Evolutionary conservation across 2,113 vertebrate species (phyloP).

Genomic region (Egretta garzetta): DNA sequence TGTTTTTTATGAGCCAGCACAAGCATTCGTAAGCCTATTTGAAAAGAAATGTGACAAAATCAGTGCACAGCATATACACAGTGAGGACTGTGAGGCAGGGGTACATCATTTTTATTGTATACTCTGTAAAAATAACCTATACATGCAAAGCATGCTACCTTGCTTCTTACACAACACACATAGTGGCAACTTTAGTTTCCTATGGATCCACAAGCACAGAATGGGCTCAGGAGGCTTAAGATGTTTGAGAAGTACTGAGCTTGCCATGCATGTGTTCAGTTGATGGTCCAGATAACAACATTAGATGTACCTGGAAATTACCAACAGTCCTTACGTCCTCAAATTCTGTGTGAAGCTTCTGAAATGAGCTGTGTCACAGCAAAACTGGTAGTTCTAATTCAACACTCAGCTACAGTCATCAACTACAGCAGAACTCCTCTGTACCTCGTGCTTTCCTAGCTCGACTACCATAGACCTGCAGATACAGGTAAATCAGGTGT

Average conservation of each 20-base stretch:
- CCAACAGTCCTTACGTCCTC: background rate
- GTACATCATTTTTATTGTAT: background rate
- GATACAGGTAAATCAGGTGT: background rate
- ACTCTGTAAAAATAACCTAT: background rate
- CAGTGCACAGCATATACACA: background rate
- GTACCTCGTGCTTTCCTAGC: background rate
- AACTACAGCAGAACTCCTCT: background rate
- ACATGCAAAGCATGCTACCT: background rate
- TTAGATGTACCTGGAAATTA: background rate
- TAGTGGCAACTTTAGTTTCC: background rate
- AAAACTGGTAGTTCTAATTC: background rate
- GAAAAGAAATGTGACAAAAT: background rate
- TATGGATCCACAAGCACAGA: background rate
- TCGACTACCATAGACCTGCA: background rate
- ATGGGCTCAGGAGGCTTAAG: background rate
- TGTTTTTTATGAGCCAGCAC: background rate
- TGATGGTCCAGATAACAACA: background rate
- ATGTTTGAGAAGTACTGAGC: background rate
- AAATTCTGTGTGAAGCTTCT: background rate
- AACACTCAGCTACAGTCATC: background rate
- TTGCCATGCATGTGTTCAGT: accelerated
- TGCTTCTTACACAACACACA: background rate
- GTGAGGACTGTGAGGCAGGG: background rate
- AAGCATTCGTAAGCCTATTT: background rate
- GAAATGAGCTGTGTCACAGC: background rate